These are phyloP conservation scores for Neomicropteryx cornuta DNA, from an alignment of 1,140 invertebrate species.

Conservation along the genomic window DNA sequence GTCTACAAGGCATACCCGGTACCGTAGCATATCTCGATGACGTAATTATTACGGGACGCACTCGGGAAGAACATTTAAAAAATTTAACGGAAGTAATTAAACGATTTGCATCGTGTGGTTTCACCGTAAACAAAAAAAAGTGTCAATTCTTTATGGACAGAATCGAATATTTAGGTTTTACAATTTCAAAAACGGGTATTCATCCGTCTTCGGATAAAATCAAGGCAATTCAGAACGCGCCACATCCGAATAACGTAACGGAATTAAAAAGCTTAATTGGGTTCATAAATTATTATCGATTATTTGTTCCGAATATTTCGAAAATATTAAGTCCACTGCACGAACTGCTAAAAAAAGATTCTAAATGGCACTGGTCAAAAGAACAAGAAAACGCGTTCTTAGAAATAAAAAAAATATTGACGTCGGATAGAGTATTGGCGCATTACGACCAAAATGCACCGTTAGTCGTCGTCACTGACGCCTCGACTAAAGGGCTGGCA, in stretches of 20 bases:
- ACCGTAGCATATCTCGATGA: slow-evolving; percentile 20
- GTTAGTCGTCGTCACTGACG: slow-evolving; percentile 32
- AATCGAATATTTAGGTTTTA: slow-evolving; percentile 26
- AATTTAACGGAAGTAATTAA: slow-evolving; percentile 18
- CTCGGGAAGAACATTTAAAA: slow-evolving; percentile 15
- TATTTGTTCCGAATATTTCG: slow-evolving; percentile 29
- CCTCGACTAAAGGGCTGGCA: slow-evolving; percentile 20
- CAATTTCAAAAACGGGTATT: slow-evolving; percentile 21
- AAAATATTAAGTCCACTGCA: slow-evolving; percentile 21
- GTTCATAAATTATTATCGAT: slow-evolving; percentile 33
- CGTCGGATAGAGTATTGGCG: slow-evolving; percentile 20
- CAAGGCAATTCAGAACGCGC: slow-evolving; percentile 20
- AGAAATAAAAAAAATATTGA: slow-evolving; percentile 17
- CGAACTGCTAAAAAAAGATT: slow-evolving; percentile 16
- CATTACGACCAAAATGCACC: slow-evolving; percentile 34
- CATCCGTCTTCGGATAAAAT: slow-evolving; percentile 27
- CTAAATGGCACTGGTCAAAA: slow-evolving; percentile 12
- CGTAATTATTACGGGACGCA: slow-evolving; percentile 16
- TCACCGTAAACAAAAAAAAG: slow-evolving; percentile 22
- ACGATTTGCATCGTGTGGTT: slow-evolving; percentile 11
- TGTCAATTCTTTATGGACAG: slow-evolving; percentile 22
- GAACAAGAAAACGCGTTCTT: slow-evolving; percentile 16
- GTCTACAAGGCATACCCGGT: slow-evolving; percentile 19
- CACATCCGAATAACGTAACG: slow-evolving; percentile 20
- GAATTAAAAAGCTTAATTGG: slow-evolving; percentile 32